A percentile compares a stretch with the other conserved stretches of the same genome.
These are phyloP conservation scores for Trachelus iudaicus DNA, from an alignment of 2,888 invertebrate species.

Conservation along the genomic window DNA sequence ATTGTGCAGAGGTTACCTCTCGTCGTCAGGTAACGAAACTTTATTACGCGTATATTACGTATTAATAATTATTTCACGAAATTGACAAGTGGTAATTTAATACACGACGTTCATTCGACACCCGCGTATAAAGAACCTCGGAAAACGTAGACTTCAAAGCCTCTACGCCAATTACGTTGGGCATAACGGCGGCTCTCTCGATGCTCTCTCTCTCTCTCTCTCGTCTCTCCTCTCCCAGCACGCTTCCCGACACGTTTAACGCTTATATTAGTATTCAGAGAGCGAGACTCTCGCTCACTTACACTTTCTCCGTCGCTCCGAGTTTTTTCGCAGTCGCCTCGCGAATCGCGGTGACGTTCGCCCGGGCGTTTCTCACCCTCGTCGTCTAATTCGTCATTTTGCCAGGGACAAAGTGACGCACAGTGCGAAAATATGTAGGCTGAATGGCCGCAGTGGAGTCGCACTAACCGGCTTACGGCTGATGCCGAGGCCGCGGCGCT, in stretches of 20 bases:
- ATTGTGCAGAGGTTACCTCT: no score
- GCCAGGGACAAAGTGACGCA: conserved; percentile 27
- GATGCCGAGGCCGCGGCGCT: conserved; percentile 39
- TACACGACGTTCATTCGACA: conserved; percentile 46
- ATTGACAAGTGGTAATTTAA: conserved; percentile 52
- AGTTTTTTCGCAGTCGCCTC: conserved; percentile 2
- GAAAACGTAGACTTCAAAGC: conserved; percentile 54
- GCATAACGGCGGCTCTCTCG: background rate
- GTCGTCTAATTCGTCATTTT: conserved; percentile 33
- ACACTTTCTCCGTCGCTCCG: conserved; percentile 10
- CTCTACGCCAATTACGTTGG: conserved; percentile 52
- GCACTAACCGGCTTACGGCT: conserved; percentile 30
- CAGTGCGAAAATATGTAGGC: conserved; percentile 27
- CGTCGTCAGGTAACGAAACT: no score
- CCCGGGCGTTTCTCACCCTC: conserved; percentile 11
- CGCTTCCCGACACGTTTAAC: conserved; percentile 29
- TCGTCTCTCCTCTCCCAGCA: no score
- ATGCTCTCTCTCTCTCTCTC: no score
- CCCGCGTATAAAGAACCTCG: conserved; percentile 38
- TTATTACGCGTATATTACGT: no score
- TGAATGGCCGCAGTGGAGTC: conserved; percentile 24
- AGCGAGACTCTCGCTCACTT: conserved; percentile 22
- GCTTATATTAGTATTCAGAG: conserved; percentile 37
- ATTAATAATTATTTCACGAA: conserved; percentile 12
- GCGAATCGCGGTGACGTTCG: conserved; percentile 21